Base-by-base conservation (phyloP, 2,888 invertebrate species). In the Eupithecia pulchellata region DNA sequence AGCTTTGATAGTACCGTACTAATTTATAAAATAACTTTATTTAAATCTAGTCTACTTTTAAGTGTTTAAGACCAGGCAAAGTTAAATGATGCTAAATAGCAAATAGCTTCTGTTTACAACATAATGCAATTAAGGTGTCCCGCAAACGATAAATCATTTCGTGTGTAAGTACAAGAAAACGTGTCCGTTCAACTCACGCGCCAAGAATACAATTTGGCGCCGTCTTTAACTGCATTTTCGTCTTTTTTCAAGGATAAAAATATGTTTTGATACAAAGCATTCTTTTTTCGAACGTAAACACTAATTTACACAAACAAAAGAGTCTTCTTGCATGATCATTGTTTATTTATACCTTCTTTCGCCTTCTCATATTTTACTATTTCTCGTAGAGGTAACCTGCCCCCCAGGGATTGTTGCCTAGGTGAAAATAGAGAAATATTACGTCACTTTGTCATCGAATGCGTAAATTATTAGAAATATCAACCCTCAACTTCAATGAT, bases 121-220 rank as follows among this genome's bases (percentile, higher is more conserved):
- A 25, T 13, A 20, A 52, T 25, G 11, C 47, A 20, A 9, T 47
- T 25, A 3, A 47, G 9, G 11, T 25, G 52, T 52, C 52, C 52
- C 52, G 52, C 25, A 11, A 3, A 20, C 1, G 11, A 25, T 52
- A 25, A 52, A 52, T 52, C 52, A 25, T 52, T 52, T n/a, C n/a
- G 9, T 20, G 39, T 32, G n/a, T n/a, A n/a, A n/a, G n/a, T 62
- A 61, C 14, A 52, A 58, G 69, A 74, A 75, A 78, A 73, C 66
- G 68, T 68, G 67, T 65, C 62, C 57, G 27, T 71, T 74, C 52
- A 58, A 73, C 74, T 71, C 79, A 80, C 75, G 74, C 80, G 78
- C 81, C 82, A 90, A 69, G 36, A 67, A 90, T 88, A 90, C 32
- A 1, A 34, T 88, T 88, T 86, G 88, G 88, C 89, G 87, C 85